Conservation (phyloP, 2,888 invertebrate species). For the Lasioglossum oenotherae region DNA sequence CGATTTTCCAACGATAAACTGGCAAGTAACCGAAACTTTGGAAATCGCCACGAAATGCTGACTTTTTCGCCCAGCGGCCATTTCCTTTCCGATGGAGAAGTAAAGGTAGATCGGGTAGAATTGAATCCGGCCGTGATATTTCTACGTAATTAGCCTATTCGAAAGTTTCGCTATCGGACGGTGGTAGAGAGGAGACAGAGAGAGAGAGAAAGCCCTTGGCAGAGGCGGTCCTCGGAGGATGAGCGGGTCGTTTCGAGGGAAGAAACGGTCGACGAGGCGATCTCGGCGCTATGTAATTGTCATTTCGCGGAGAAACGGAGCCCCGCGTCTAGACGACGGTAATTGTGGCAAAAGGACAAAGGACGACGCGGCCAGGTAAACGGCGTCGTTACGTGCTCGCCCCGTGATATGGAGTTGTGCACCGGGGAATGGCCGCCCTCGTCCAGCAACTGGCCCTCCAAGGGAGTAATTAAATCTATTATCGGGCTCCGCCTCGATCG, state of each 20-base stretch:
- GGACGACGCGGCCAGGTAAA: constrained; percentile 63
- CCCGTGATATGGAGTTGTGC: constrained; percentile 25
- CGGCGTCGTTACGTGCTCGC: constrained; percentile 50
- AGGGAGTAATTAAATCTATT: constrained; percentile 70
- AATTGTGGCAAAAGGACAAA: constrained; percentile 75
- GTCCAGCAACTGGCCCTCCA: constrained; percentile 27
- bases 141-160: constrained; percentile 15
- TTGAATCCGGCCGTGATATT: neutral
- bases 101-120: neutral
- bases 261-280: constrained; percentile 58
- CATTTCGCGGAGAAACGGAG: constrained; percentile 72
- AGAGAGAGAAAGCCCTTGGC: constrained; percentile 19
- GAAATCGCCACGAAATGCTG: neutral
- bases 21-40: neutral
- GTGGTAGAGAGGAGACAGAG: neutral
- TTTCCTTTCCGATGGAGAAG: neutral
- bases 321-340: constrained; percentile 77
- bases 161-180: neutral
- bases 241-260: constrained; percentile 49
- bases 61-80: too few species aligned
- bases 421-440: constrained; percentile 16
- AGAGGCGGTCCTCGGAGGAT: constrained; percentile 34
- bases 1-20: neutral
- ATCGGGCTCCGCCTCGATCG: constrained; percentile 43
- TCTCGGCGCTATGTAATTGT: constrained; percentile 75